Evolutionary conservation across 2,888 invertebrate species (phyloP).

Genomic region (Poecilus cupreus): DNA sequence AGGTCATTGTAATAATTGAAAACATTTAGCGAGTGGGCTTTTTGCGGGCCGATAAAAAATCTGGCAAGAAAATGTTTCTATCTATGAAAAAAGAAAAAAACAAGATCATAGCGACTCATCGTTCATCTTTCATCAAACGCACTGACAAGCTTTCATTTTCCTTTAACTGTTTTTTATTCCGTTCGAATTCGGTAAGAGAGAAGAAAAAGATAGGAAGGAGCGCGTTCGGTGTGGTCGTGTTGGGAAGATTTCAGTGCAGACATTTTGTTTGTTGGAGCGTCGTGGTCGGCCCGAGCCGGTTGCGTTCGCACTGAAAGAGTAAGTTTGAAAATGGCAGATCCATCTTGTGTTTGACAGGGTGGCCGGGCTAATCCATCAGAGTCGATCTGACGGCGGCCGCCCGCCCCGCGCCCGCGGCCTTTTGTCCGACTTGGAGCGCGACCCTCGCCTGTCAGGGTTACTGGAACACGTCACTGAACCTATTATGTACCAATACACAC

Average conservation of each 20-base stretch:
- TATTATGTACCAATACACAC: slow-evolving; percentile 72
- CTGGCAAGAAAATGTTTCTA: slow-evolving; percentile 41
- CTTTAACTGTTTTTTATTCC: slow-evolving; percentile 59
- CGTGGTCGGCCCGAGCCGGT: slow-evolving; percentile 37
- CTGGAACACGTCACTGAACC: slow-evolving; percentile 74
- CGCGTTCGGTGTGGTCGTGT: too few species aligned
- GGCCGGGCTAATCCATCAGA: slow-evolving; percentile 72
- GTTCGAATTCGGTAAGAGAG: slow-evolving; percentile 41
- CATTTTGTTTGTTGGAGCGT: slow-evolving; percentile 44
- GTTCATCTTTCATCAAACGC: slow-evolving; percentile 59
- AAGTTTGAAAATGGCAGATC: slow-evolving; percentile 73
- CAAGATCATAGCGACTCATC: slow-evolving; percentile 50
- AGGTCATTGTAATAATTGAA: neutral
- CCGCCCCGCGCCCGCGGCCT: slow-evolving; percentile 63
- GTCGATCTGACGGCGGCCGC: slow-evolving; percentile 65
- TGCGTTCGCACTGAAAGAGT: slow-evolving; percentile 68
- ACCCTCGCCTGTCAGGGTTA: slow-evolving; percentile 73
- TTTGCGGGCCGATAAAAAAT: neutral
- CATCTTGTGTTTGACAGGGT: slow-evolving; percentile 74
- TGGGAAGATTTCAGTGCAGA: slow-evolving; percentile 44
- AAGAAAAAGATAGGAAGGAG: neutral
- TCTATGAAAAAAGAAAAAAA: slow-evolving; percentile 36
- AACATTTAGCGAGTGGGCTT: slow-evolving; percentile 11
- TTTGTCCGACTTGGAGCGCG: slow-evolving; percentile 69
- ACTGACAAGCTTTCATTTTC: slow-evolving; percentile 60